Evolutionary conservation across 92 coral and sea anemone genomes (phyloP).

Genomic region (Parazoanthus darwini): DNA sequence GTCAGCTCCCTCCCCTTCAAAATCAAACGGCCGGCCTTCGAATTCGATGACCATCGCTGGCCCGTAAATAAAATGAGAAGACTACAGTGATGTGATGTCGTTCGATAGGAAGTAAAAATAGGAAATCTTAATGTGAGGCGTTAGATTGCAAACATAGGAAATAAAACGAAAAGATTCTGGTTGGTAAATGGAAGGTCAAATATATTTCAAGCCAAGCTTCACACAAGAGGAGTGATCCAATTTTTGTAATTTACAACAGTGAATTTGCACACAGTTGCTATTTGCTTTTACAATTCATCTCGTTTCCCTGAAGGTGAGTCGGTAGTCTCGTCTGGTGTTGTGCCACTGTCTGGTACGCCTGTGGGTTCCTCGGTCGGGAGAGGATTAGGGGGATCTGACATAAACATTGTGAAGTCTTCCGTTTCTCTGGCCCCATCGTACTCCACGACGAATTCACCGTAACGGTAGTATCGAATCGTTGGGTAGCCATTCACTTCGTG

Average conservation of each 20-base stretch:
- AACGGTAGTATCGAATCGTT: constrained; percentile 82
- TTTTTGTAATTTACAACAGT: neutral
- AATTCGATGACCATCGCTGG: neutral
- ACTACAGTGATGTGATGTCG: neutral
- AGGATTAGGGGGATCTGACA: constrained; percentile 80
- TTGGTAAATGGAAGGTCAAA: neutral
- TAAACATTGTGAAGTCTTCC: constrained; percentile 75
- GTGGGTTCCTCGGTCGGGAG: constrained; percentile 54
- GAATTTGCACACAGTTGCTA: neutral
- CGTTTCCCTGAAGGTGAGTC: constrained; percentile 31
- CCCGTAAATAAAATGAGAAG: neutral
- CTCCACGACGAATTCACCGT: constrained; percentile 73
- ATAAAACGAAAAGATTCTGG: neutral
- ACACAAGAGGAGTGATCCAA: neutral
- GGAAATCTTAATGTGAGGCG: neutral
- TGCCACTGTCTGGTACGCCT: neutral
- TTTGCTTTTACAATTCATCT: constrained; percentile 51
- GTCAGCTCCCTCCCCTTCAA: no score
- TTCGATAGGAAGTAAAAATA: neutral
- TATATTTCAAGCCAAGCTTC: neutral
- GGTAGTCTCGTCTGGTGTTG: neutral
- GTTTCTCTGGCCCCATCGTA: constrained; percentile 83
- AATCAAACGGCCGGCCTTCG: no score
- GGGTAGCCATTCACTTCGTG: constrained; percentile 94
- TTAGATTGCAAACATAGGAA: neutral